Evolutionary conservation across 2,797 vertebrate species (phyloP), one percentile per base, ranked within the genome.

Genomic region (Sebastes trivittatus): DNA sequence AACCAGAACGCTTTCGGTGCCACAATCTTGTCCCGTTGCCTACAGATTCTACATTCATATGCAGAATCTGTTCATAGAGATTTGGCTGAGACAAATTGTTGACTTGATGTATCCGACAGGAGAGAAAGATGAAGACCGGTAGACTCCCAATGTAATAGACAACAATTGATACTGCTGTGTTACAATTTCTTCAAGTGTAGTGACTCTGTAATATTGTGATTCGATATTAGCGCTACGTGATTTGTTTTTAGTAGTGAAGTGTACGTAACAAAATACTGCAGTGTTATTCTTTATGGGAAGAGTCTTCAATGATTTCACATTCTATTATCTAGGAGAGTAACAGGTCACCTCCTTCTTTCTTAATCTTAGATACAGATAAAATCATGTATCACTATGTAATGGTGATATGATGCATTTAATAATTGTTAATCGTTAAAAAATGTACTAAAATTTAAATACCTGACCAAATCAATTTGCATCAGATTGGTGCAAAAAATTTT

Each of bases 401-500:
- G 42, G 42, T 46, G 42, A 46, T 46, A 46, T 46, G 16, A 46
- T 18, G 16, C 16, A 7, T 46, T 46, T 46, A 46, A 46, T 46
- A 46, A 54, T 54, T 22, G 52, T 22, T 54, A 22, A n/a, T 54
- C 0, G 4, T 16, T 0, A 42, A 16, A 42, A 42, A 38, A 14
- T 38, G 0, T 14, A 7, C 0, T 16, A 0, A 7, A 42, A 42
- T 42, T 42, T 14, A 1, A 42, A 42, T 42, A 42, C 14, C 38
- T 42, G 38, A 42, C 11, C 14, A 42, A 42, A 42, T 42, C 38
- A 42, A 16, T 42, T 42, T 7, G 38, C 38, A 42, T 42, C 38
- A 42, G 38, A 42, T 16, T 42, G 14, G 38, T 42, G 14, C 38
- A 42, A 42, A 11, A 18, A 7, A 18, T 18, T 46, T 1, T 46